phyloP scores from a whole-genome alignment of 2,888 invertebrate genomes.

The Antheraea yamamai region DNA sequence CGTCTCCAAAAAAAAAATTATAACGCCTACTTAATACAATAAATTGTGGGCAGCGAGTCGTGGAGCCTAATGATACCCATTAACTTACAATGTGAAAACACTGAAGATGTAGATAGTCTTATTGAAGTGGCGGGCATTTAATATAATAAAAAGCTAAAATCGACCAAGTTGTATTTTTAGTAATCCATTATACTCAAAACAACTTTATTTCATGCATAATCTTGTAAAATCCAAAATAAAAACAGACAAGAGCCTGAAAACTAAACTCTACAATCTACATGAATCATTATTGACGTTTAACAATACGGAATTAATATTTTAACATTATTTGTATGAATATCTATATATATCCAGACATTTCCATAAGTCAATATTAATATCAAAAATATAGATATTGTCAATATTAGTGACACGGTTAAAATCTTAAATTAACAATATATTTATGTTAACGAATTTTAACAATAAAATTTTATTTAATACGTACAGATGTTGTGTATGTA shows the following conservation, averaged over 20 bases:
- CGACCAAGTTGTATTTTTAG: background rate
- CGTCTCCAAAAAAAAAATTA: background rate
- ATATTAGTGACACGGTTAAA: slow-evolving; percentile 4
- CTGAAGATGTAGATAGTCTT: background rate
- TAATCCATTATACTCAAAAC: background rate
- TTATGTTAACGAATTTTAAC: background rate
- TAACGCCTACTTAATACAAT: background rate
- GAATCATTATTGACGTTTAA: background rate
- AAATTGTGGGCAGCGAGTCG: background rate
- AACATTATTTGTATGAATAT: background rate
- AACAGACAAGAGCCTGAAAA: background rate
- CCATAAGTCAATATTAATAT: background rate
- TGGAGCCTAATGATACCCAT: background rate
- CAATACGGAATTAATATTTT: background rate
- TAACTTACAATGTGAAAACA: background rate
- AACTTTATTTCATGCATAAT: background rate
- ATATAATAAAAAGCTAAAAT: background rate
- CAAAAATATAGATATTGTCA: background rate
- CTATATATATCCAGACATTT: background rate
- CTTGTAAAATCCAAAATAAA: background rate
- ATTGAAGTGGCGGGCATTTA: background rate
- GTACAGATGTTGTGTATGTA: background rate
- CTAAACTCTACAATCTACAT: background rate
- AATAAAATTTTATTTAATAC: background rate
- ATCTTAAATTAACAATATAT: background rate